Percentiles rank a stretch among this genome's conserved stretches.
phyloP scores from a whole-genome alignment of 2,113 vertebrate genomes.

The Chaetops frenatus region DNA sequence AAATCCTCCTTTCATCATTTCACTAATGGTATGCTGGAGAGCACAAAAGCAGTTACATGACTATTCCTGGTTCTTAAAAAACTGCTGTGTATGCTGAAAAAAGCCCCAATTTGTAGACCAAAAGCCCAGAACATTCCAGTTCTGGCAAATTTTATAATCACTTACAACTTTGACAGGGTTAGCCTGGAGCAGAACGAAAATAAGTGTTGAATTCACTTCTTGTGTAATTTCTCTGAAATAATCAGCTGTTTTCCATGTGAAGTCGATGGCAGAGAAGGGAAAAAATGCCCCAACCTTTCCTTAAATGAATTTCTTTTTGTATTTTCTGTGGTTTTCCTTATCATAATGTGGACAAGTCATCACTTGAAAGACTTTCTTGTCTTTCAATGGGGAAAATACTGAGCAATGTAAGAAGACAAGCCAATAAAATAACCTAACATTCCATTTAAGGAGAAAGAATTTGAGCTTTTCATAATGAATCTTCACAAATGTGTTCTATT shows the following conservation, averaged over 20 bases:
- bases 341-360: neutral
- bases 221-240: neutral
- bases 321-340: neutral
- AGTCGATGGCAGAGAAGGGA: neutral
- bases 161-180: neutral
- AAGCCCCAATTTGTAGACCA: neutral
- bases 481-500: neutral
- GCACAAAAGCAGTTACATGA: neutral
- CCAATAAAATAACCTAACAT: neutral
- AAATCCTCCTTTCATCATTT: neutral
- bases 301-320: neutral
- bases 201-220: neutral
- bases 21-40: neutral
- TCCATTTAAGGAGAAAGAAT: neutral
- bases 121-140: neutral
- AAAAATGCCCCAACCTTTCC: neutral
- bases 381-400: neutral
- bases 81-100: neutral
- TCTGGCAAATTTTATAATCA: neutral
- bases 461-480: neutral
- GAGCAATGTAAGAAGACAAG: neutral
- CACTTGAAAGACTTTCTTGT: neutral
- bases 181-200: conserved; percentile 21
- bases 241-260: neutral
- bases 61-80: neutral